Percentiles rank a stretch among this genome's conserved stretches.
These are phyloP conservation scores for Novumbra hubbsi DNA, from an alignment of 2,797 vertebrate species.

Conservation along the genomic window DNA sequence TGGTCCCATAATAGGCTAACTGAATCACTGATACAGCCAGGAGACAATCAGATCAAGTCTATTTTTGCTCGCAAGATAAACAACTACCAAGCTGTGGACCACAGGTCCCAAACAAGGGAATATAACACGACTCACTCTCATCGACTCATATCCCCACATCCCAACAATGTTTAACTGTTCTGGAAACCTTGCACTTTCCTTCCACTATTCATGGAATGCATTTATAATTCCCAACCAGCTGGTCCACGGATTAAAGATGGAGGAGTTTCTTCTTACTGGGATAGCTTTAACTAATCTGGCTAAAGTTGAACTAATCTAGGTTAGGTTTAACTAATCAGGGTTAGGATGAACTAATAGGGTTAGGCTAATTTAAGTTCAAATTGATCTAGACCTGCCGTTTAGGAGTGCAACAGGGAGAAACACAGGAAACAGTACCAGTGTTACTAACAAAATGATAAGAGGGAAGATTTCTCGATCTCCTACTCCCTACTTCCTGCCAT, in stretches of 20 bases:
- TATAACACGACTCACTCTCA: constrained; percentile 5
- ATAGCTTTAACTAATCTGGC: not conserved
- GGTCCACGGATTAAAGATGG: not conserved
- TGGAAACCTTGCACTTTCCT: not conserved
- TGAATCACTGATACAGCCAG: not conserved
- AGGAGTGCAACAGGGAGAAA: not conserved
- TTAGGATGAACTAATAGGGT: not conserved
- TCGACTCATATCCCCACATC: constrained; percentile 20
- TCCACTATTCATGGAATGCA: not conserved
- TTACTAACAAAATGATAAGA: no score
- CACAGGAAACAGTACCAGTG: no score
- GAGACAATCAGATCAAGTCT: constrained; percentile 5
- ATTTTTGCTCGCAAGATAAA: constrained; percentile 36
- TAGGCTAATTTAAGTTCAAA: constrained; percentile 1
- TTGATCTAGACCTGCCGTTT: constrained; percentile 17
- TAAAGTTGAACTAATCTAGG: not conserved
- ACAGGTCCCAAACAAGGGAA: constrained; percentile 20
- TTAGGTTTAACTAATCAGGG: not conserved
- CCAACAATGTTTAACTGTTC: constrained; percentile 7
- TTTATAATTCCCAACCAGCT: not conserved
- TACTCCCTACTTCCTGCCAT: constrained; percentile 18
- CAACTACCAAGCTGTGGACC: constrained; percentile 33
- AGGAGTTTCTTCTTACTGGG: not conserved
- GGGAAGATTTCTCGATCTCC: not conserved
- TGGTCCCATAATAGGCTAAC: not conserved